phyloP scores from a whole-genome alignment of 2,797 vertebrate genomes.

The Syncerus caffer region DNA sequence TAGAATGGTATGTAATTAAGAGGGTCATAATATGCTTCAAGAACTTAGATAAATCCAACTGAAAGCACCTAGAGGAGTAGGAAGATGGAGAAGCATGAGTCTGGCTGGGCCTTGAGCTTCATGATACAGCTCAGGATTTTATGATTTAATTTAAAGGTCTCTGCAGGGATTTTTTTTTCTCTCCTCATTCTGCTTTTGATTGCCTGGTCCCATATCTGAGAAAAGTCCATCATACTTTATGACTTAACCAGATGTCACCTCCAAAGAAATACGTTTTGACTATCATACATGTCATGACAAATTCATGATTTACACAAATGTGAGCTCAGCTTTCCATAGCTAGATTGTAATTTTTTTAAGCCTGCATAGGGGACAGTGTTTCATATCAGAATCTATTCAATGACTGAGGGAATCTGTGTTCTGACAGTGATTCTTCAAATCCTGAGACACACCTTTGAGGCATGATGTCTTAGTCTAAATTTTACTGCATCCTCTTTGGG shows the following conservation, averaged over 20 bases:
- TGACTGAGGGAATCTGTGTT: background rate
- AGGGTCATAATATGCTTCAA: background rate
- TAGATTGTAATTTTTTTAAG: background rate
- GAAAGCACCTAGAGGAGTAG: background rate
- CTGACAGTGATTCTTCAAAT: background rate
- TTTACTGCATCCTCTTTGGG: constrained; percentile 4
- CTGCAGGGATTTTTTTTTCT: background rate
- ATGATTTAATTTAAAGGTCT: background rate
- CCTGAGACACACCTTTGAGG: background rate
- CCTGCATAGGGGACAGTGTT: background rate
- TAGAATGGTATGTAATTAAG: background rate
- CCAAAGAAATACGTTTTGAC: background rate
- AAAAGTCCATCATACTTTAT: background rate
- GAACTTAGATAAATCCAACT: background rate
- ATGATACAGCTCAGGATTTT: background rate
- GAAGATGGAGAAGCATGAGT: background rate
- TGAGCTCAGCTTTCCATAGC: background rate
- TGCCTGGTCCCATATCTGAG: background rate
- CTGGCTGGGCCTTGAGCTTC: background rate
- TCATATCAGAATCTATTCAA: background rate
- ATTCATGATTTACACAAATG: background rate
- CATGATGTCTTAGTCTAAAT: background rate
- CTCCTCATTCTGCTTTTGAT: background rate
- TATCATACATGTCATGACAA: background rate
- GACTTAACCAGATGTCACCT: background rate